Evolutionary conservation across 2,113 vertebrate species (phyloP).

Genomic region (Anser cygnoides): DNA sequence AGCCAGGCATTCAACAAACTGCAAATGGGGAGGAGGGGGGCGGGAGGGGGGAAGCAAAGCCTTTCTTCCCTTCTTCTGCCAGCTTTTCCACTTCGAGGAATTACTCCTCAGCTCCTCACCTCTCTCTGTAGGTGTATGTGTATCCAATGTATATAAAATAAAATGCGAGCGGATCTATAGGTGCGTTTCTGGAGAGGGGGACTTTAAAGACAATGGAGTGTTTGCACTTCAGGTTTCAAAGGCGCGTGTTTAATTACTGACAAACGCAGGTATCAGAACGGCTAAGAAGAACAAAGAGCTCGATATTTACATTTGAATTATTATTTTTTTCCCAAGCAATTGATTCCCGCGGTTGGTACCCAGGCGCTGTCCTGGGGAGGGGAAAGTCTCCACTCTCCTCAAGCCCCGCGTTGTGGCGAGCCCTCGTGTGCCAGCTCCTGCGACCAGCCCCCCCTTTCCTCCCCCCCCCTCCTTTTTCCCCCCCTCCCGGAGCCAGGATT

Average conservation of each 20-base stretch:
- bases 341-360: conserved; percentile 56
- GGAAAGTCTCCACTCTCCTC: neutral
- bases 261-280: conserved; percentile 60
- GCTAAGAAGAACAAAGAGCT: conserved; percentile 74
- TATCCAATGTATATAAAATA: neutral
- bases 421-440: neutral
- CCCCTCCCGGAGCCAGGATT: conserved; percentile 17
- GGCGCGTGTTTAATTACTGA: conserved; percentile 73
- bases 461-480: accelerated
- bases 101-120: conserved; percentile 66
- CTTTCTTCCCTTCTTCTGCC: conserved; percentile 79
- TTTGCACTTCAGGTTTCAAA: conserved; percentile 74
- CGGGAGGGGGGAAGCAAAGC: conserved; percentile 68
- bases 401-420: neutral
- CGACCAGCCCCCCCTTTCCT: neutral
- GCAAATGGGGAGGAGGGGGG: conserved; percentile 75
- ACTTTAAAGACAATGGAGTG: conserved; percentile 51
- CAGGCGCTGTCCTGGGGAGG: conserved; percentile 1
- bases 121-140: conserved; percentile 27
- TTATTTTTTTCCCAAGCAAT: conserved; percentile 60
- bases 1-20: conserved; percentile 83
- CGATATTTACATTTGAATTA: conserved; percentile 72
- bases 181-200: neutral
- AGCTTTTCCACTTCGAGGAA: conserved; percentile 75
- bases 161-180: neutral